Conservation (phyloP, 2,797 vertebrate species). For the Acropternis orthonyx region DNA sequence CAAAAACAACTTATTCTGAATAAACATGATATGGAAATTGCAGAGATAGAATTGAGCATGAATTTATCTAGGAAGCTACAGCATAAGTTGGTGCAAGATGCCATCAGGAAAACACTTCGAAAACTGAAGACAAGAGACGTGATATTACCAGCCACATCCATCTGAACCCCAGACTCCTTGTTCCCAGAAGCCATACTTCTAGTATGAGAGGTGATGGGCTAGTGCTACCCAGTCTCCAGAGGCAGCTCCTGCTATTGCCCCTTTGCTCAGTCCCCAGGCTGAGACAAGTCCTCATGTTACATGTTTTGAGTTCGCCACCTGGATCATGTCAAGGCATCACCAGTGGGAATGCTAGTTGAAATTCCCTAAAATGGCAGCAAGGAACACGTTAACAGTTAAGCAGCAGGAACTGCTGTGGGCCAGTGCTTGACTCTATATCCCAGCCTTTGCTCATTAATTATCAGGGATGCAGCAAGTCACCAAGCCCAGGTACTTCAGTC, state of each 20-base stretch:
- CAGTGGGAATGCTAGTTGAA: neutral
- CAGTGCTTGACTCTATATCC: neutral
- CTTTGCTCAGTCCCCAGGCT: neutral
- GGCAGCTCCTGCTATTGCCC: neutral
- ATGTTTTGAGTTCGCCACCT: neutral
- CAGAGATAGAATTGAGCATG: slow-evolving; percentile 36
- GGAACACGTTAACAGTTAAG: neutral
- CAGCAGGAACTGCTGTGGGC: neutral
- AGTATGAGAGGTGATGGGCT: neutral
- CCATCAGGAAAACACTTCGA: slow-evolving; percentile 31
- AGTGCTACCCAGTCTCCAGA: neutral
- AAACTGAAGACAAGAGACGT: neutral
- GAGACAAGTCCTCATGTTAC: neutral
- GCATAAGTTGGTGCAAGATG: slow-evolving; percentile 18
- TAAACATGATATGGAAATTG: slow-evolving; percentile 78
- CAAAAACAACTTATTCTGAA: slow-evolving; percentile 73
- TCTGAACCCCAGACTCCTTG: neutral
- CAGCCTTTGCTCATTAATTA: neutral
- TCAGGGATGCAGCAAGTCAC: neutral
- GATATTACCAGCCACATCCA: neutral
- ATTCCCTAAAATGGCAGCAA: accelerated
- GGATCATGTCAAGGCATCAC: neutral
- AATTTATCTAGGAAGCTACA: slow-evolving; percentile 53
- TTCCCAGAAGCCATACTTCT: neutral
- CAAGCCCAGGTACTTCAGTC: neutral